phyloP scores from a whole-genome alignment of 2,113 vertebrate species.

The Anarrhichthys ocellatus region DNA sequence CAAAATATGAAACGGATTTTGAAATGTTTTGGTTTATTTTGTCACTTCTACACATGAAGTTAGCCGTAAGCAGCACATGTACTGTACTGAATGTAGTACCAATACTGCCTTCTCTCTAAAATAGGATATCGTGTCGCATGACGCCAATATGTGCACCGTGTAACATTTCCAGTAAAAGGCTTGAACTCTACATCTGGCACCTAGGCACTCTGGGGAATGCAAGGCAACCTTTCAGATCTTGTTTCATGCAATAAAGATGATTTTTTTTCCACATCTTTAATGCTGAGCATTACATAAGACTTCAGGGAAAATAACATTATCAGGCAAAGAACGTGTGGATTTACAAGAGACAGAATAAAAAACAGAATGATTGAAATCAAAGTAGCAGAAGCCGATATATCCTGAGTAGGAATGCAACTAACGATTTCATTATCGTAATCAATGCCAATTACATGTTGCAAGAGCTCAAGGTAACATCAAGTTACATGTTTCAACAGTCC shows the following conservation, averaged over 20 bases:
- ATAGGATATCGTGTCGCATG: neutral
- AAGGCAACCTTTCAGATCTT: neutral
- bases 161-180: slow-evolving; percentile 25
- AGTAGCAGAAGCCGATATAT: neutral
- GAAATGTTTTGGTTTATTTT: neutral
- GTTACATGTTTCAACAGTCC: neutral
- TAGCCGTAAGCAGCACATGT: no score
- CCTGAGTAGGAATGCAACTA: neutral
- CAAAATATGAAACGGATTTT: neutral
- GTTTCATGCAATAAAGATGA: neutral
- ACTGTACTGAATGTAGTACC: neutral
- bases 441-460: neutral
- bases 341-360: neutral
- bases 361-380: neutral
- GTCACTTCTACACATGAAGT: neutral
- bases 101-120: neutral
- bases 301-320: neutral
- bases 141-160: neutral
- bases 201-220: neutral
- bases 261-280: neutral
- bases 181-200: slow-evolving; percentile 8
- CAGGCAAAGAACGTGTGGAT: neutral
- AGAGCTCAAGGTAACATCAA: neutral
- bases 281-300: neutral
- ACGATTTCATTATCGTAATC: neutral